Conservation (phyloP, 2,888 invertebrate species). For the Parasteatoda lunata region DNA sequence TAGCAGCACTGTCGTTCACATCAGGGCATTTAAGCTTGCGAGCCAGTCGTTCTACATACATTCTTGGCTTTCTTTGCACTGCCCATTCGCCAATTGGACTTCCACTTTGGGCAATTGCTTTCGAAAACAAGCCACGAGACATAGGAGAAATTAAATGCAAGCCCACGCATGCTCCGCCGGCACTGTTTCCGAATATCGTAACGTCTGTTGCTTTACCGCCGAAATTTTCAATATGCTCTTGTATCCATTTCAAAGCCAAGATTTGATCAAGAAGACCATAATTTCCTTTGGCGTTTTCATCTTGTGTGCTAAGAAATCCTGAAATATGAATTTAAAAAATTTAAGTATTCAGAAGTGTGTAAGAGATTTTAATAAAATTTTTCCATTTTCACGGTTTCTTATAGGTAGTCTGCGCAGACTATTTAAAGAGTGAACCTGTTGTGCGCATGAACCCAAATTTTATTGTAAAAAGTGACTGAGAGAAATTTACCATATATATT, state of each 20-base stretch:
- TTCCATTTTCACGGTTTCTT: no score
- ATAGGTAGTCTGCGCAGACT: no score
- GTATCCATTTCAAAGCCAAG: slow-evolving; percentile 77
- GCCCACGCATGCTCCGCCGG: slow-evolving; percentile 76
- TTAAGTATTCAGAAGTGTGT: no score
- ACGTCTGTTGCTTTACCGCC: slow-evolving; percentile 77
- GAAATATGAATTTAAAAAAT: background rate
- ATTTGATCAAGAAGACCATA: slow-evolving; percentile 78
- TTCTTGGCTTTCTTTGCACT: slow-evolving; percentile 74
- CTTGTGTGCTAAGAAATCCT: slow-evolving; percentile 80
- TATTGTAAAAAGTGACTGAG: no score
- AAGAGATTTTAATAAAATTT: no score
- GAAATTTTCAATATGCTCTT: slow-evolving; percentile 76
- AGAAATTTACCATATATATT: no score
- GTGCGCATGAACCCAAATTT: no score
- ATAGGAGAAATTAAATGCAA: slow-evolving; percentile 73
- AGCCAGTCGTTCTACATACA: slow-evolving; percentile 71
- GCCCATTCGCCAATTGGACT: slow-evolving; percentile 77
- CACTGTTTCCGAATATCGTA: slow-evolving; percentile 78
- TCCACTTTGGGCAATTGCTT: slow-evolving; percentile 78
- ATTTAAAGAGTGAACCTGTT: no score
- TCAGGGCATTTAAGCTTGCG: slow-evolving; percentile 62
- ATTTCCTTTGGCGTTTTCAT: slow-evolving; percentile 80
- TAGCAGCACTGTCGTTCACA: slow-evolving; percentile 47
- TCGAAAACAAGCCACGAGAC: slow-evolving; percentile 75